phyloP scores from a whole-genome alignment of 2,888 invertebrate species.

The Abrostola tripartita region DNA sequence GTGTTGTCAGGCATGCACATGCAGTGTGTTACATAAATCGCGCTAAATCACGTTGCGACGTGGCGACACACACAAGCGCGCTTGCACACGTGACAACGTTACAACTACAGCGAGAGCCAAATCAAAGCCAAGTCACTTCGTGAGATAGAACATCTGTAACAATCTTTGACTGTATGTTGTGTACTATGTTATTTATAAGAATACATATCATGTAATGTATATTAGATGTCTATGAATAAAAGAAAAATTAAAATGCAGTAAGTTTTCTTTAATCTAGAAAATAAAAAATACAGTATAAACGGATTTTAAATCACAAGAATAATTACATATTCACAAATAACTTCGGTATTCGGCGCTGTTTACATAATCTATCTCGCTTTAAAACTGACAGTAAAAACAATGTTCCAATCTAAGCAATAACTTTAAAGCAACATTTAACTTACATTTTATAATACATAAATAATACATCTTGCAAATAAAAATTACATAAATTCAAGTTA shows the following conservation, averaged over 20 bases:
- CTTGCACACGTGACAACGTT: too few relatives aligned
- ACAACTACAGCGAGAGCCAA: too few relatives aligned
- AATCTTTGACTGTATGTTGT: slow-evolving; percentile 1
- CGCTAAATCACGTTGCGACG: neutral
- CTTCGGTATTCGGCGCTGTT: slow-evolving; percentile 79
- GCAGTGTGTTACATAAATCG: too few relatives aligned
- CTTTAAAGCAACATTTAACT: slow-evolving; percentile 87
- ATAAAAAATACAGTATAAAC: slow-evolving; percentile 88
- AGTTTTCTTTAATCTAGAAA: slow-evolving; percentile 88
- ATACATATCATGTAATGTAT: neutral
- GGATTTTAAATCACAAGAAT: slow-evolving; percentile 88
- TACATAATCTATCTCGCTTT: slow-evolving; percentile 80
- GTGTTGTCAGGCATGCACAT: too few relatives aligned
- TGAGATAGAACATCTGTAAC: neutral
- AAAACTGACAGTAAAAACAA: slow-evolving; percentile 84
- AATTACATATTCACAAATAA: slow-evolving; percentile 89
- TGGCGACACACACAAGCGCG: neutral
- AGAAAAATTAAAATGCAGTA: slow-evolving; percentile 76
- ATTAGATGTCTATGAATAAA: slow-evolving; percentile 51
- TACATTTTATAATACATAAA: slow-evolving; percentile 87
- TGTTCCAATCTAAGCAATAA: slow-evolving; percentile 83
- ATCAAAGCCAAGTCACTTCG: too few relatives aligned
- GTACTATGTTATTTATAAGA: neutral
- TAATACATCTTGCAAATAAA: slow-evolving; percentile 87
- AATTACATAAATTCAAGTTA: slow-evolving; percentile 87